Evolutionary conservation across 2,113 vertebrate species (phyloP), one percentile per base, ranked within the genome.

Genomic region (Strigops habroptila): DNA sequence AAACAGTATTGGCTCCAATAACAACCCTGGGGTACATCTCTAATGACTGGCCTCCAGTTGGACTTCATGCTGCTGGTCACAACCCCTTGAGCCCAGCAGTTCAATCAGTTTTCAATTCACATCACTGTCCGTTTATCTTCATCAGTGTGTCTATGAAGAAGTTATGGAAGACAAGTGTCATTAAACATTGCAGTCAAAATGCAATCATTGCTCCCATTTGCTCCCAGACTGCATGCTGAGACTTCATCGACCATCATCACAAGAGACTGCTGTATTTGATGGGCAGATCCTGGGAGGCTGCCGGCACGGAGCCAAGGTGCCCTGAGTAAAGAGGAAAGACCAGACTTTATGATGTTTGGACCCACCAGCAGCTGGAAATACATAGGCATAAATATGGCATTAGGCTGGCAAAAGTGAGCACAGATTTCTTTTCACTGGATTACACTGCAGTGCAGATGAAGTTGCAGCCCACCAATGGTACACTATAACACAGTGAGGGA

Each of bases 221-320:
- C 15, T 82, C 64, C 24, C 37, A 37, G 37, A 7, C 28, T 23
- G 16, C 6, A 1, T 43, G 67, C 48, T 48, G 49, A 73, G 59
- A 73, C 27, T 60, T 68, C 27, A 46, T 44, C 25, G 18, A 3
- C 10, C 1, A 1, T 23, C 23, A 18, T 23, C 23, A 18, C 0
- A 0, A 76, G n/a, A 43, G 22, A 73, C 31, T 0, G 0, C 52
- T 55, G 39, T 5, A 4, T 14, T 39, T 65, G 48, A 9, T 37
- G 55, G 43, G 43, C 27, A 53, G 41, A 22, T 49, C 51, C 80
- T 67, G 53, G 37, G 37, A 81, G 13, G 33, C 62, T 64, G 78
- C 18, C 33, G 60, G 69, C 52, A 24, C 1, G 3, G 57, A 85
- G 48, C 7, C n/a, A 71, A 12, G 21, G 9, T 9, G 4, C 12